A percentile compares a stretch with the other conserved stretches of the same genome.
Evolutionary conservation across 2,797 vertebrate genomes (phyloP).

Genomic region (Poeciliopsis infans): DNA sequence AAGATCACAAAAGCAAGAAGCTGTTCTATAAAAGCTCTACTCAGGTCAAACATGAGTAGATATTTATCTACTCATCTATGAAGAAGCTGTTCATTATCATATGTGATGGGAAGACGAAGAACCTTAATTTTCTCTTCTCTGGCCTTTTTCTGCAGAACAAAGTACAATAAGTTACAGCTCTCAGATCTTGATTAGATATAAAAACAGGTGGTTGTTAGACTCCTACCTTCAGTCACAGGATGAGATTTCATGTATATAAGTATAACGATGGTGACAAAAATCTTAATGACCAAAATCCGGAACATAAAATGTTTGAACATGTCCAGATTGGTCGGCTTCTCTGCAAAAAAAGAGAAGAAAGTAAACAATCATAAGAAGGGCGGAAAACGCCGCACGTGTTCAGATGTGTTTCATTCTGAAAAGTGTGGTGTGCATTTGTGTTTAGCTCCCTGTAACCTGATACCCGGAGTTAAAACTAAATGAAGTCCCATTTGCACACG

Average conservation of each 20-base stretch:
- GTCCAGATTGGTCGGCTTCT: rapidly evolving
- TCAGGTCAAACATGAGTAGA: too few species aligned
- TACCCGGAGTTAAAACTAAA: background rate
- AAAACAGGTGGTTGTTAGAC: background rate
- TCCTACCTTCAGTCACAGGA: conserved; percentile 30
- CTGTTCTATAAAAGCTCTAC: background rate
- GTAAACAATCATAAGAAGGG: background rate
- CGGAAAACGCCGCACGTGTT: background rate
- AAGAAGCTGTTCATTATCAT: conserved; percentile 2
- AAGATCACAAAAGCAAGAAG: background rate
- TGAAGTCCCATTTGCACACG: too few species aligned
- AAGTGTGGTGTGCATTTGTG: background rate
- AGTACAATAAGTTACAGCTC: background rate
- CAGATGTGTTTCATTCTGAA: background rate
- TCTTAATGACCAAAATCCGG: background rate
- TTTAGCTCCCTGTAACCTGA: background rate
- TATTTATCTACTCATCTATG: too few species aligned
- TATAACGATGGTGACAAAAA: conserved; percentile 9
- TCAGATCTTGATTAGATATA: background rate
- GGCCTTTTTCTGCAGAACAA: conserved; percentile 12
- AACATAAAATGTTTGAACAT: background rate
- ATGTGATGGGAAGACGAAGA: rapidly evolving
- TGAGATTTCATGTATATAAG: rapidly evolving
- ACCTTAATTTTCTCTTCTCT: background rate
- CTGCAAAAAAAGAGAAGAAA: conserved; percentile 4